Base-by-base conservation (phyloP, 1,140 invertebrate species). In the Ganaspis sp. region DNA sequence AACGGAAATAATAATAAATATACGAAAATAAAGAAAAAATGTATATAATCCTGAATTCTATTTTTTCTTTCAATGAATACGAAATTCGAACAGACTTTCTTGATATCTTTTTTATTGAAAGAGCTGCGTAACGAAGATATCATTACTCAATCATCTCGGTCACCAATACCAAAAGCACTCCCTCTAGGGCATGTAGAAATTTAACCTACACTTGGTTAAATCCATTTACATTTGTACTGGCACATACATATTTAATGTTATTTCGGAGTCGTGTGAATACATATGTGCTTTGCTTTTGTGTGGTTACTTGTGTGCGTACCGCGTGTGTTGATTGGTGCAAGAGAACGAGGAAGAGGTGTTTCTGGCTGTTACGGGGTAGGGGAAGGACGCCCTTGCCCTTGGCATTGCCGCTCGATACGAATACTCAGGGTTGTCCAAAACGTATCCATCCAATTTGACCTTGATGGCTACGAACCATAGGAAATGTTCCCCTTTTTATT, bases 341-440 rank as follows among this genome's bases (percentile, higher is more conserved):
- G 86, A 86, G 87, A 83, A 84, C 85, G 87, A 86, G 86, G 84
- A 86, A 83, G 83, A 88, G 85, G 87, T 78, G 81, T 34, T 37
- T 37, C 12, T 38, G 72, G 75, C 72, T 74, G 70, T 15, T 19
- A 37, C 53, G 76, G 83, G 77, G 77, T 75, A 85, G 86, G 86
- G 85, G 83, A 84, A 86, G 87, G 86, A 81, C 90, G 90, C 90
- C 90, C 89, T 91, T 91, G 90, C 90, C 90, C 90, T 91, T 91
- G 90, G 90, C 90, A 91, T 91, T 91, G 90, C 87, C 90, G 90
- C 90, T 91, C 90, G 88, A 91, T 91, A 91, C 90, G 88, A 89
- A 89, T 88, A 86, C 82, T 81, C 87, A 90, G 90, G 88, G 88
- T 84, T 91, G 88, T 89, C 89, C 88, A 90, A 90, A 91, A 89